A percentile compares a stretch with the other conserved stretches of the same genome.
These are phyloP conservation scores for Phainopepla nitens DNA, from an alignment of 2,113 vertebrate species.

Conservation along the genomic window DNA sequence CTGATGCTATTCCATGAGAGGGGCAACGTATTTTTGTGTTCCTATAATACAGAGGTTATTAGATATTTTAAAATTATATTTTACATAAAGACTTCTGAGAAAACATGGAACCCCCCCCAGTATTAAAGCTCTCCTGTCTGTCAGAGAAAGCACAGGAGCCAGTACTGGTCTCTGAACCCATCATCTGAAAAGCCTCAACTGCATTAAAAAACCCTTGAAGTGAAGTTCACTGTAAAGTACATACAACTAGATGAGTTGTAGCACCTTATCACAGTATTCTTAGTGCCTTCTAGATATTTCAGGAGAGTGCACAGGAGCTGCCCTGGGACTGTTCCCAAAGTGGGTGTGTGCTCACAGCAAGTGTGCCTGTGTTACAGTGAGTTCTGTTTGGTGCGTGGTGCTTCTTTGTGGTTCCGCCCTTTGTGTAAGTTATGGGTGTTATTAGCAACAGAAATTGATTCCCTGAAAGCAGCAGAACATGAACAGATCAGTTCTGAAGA, in stretches of 20 bases:
- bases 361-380: neutral
- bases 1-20: neutral
- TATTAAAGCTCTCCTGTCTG: neutral
- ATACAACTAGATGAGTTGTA: neutral
- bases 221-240: neutral
- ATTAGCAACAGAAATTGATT: conserved; percentile 1
- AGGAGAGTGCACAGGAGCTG: neutral
- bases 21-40: neutral
- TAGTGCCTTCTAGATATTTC: neutral
- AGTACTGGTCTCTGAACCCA: neutral
- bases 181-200: neutral
- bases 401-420: neutral
- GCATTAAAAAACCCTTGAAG: neutral
- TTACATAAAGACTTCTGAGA: neutral
- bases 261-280: neutral
- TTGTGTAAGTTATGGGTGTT: neutral
- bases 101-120: neutral
- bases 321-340: neutral
- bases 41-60: neutral
- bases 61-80: neutral
- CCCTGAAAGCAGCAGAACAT: neutral
- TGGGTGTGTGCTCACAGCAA: neutral
- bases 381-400: neutral
- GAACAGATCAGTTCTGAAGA: neutral
- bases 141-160: neutral